Evolutionary conservation across 2,797 vertebrate genomes (phyloP).

Genomic region (Sebastolobus alascanus): DNA sequence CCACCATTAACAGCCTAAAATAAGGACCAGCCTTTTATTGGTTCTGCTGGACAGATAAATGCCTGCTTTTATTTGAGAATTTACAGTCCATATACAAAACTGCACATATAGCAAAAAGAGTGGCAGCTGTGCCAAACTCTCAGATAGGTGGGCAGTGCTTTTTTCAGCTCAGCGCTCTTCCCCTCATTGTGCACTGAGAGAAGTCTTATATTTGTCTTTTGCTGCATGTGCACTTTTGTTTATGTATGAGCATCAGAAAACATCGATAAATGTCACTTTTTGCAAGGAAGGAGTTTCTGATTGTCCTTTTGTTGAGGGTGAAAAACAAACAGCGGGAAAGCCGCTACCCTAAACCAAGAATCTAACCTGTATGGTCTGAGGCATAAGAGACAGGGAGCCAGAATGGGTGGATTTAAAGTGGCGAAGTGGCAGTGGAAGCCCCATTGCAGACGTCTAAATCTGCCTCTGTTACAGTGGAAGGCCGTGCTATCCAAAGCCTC

Average conservation of each 20-base stretch:
- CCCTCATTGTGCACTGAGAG: not conserved
- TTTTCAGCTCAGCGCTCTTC: not conserved
- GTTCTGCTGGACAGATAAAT: not conserved
- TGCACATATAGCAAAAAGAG: not conserved
- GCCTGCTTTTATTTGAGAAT: not conserved
- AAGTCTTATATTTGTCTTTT: not conserved
- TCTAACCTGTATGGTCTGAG: slow-evolving; percentile 4
- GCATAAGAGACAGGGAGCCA: not conserved
- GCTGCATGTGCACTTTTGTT: not conserved
- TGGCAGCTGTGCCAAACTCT: not conserved
- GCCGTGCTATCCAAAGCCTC: slow-evolving; percentile 60
- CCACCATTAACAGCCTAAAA: not conserved
- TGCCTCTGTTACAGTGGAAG: slow-evolving; percentile 56
- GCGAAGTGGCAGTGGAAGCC: slow-evolving; percentile 12
- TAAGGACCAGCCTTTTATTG: not conserved
- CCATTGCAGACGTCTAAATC: slow-evolving; percentile 54
- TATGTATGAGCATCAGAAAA: not conserved
- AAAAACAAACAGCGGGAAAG: slow-evolving; percentile 2
- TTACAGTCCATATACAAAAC: not conserved
- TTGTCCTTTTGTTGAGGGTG: not conserved
- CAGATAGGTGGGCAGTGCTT: not conserved
- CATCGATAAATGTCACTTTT: not conserved
- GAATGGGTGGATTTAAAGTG: slow-evolving; percentile 36
- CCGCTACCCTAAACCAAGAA: not conserved
- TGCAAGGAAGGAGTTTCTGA: not conserved